Base-by-base conservation (phyloP, 2,113 vertebrate species). In the Archocentrus centrarchus region DNA sequence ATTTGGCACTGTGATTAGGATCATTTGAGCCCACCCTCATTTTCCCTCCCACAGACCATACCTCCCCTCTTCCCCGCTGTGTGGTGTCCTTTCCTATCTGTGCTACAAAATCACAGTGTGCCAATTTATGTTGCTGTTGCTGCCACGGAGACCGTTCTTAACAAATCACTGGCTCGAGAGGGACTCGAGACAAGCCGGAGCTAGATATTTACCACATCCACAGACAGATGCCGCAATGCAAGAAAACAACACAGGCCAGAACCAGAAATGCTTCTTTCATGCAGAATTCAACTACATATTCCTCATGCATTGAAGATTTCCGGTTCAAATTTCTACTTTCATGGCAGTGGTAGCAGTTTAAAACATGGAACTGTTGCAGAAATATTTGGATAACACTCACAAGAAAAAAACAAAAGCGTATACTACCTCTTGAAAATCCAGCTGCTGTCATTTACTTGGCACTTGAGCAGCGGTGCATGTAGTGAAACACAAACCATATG, bases 1-100 rank as follows among this genome's bases (percentile, higher is more conserved):
- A 84, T 59, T 83, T 90, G 75, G 80, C 86, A 73, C 39, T 20
- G 59, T 20, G 83, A 92, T 88, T 61, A 82, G 44, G 57, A 89
- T 87, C 35, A 17, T 44, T 89, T 41, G 18, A 64, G 55, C 78
- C 59, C 79, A 68, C 58, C 77, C 70, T 89, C 63, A 63, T 75
- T 77, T 85, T 47, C 76, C 82, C 80, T 78, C 88, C 82, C 75
- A 83, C 86, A 53, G 73, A 85, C 66, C 57, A 7, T 81, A 24
- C 79, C 83, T 80, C 75, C 18, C 58, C 68, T 63, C 50, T 57
- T 73, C 77, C 66, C 59, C 17, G 4, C 57, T 57, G 70, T 70
- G 37, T 50, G 13, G 24, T 20, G 68, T 81, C 68, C 35, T 75
- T 81, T 58, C 5, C 73, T 60, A 61, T 47, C 75, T 32, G 58